Evolutionary conservation across 2,888 invertebrate species (phyloP).

Genomic region (Brenthis daphne): DNA sequence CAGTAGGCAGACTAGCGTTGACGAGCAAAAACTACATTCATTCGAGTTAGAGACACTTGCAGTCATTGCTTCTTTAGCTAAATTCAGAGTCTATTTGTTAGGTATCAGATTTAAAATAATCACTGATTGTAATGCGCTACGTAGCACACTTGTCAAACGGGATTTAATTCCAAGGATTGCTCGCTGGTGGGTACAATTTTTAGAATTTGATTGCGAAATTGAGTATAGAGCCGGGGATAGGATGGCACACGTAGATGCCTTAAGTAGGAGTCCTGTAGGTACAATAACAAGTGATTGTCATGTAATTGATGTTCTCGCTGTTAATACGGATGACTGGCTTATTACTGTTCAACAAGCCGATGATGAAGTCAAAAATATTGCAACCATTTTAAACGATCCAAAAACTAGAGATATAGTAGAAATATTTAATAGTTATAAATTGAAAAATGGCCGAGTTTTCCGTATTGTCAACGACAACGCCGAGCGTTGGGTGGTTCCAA

Average conservation of each 20-base stretch:
- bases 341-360: slow-evolving; percentile 21
- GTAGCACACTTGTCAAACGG: slow-evolving; percentile 45
- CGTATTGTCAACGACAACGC: slow-evolving; percentile 29
- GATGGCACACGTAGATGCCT: slow-evolving; percentile 51
- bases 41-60: slow-evolving; percentile 44
- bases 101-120: slow-evolving; percentile 40
- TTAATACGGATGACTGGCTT: slow-evolving; percentile 35
- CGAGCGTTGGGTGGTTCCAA: slow-evolving; percentile 46
- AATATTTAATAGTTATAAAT: too few relatives aligned
- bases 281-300: background rate
- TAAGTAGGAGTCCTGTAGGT: slow-evolving; percentile 34
- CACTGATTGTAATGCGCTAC: slow-evolving; percentile 49
- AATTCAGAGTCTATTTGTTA: slow-evolving; percentile 46
- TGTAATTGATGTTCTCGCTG: background rate
- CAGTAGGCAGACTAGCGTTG: slow-evolving; percentile 41
- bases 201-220: slow-evolving; percentile 48
- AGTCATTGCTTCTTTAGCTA: slow-evolving; percentile 44
- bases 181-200: slow-evolving; percentile 48
- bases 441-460: slow-evolving; percentile 26
- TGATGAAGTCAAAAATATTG: too few relatives aligned
- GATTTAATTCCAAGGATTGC: slow-evolving; percentile 48
- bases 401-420: too few relatives aligned
- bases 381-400: too few relatives aligned
- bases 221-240: slow-evolving; percentile 46
- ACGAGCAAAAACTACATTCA: slow-evolving; percentile 38